Percentiles rank a stretch among this genome's conserved stretches.
These are phyloP conservation scores for Gobio gobio DNA, from an alignment of 2,113 vertebrate genomes.

Conservation along the genomic window DNA sequence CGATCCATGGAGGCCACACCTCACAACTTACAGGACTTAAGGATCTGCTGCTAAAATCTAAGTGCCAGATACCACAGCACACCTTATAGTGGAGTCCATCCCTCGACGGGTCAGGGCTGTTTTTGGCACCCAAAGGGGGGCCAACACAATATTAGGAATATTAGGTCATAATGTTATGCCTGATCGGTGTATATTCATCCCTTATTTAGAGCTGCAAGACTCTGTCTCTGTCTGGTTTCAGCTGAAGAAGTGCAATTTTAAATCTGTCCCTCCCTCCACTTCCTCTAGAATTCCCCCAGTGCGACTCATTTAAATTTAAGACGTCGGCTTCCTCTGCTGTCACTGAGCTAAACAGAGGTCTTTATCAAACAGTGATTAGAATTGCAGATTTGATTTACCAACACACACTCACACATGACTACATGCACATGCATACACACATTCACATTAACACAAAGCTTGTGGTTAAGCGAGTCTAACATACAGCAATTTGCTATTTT, in stretches of 20 bases:
- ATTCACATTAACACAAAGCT: constrained; percentile 12
- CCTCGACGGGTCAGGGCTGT: too few relatives aligned
- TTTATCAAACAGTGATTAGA: constrained; percentile 54
- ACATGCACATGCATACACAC: constrained; percentile 13
- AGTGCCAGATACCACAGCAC: too few relatives aligned
- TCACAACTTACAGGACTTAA: too few relatives aligned
- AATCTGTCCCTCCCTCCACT: background rate
- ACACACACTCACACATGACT: constrained; percentile 6
- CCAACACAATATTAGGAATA: too few relatives aligned
- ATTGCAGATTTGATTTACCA: constrained; percentile 55
- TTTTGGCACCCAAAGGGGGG: too few relatives aligned
- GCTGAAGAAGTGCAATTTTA: background rate
- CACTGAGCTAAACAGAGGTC: constrained; percentile 50
- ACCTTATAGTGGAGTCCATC: too few relatives aligned
- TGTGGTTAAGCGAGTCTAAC: background rate
- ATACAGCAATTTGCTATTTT: background rate
- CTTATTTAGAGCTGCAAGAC: too few relatives aligned
- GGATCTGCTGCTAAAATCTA: too few relatives aligned
- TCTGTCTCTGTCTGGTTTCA: background rate
- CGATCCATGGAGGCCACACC: too few relatives aligned
- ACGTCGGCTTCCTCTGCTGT: constrained; percentile 42
- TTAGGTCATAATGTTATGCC: too few relatives aligned
- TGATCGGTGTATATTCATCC: too few relatives aligned
- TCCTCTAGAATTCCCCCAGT: constrained; percentile 26
- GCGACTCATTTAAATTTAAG: constrained; percentile 51